These are phyloP conservation scores for Cyanistes caeruleus DNA, from an alignment of 2,113 vertebrate genomes.

Conservation along the genomic window DNA sequence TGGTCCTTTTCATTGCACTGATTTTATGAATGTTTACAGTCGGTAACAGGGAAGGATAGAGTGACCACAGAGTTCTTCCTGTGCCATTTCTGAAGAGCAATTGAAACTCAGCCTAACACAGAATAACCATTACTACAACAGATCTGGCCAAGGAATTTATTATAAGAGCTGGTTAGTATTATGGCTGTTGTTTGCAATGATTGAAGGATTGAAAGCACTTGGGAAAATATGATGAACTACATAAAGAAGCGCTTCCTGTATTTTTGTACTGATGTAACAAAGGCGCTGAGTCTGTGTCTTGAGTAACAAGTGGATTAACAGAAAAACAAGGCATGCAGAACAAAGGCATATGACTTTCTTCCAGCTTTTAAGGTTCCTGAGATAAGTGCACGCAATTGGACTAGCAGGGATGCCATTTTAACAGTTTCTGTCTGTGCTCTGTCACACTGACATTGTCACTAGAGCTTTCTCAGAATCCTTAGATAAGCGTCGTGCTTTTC, in stretches of 20 bases:
- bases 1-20: background rate
- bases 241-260: background rate
- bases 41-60: background rate
- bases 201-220: background rate
- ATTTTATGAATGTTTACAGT: conserved; percentile 4
- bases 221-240: background rate
- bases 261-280: background rate
- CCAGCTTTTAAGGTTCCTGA: background rate
- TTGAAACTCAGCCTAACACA: background rate
- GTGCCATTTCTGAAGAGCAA: background rate
- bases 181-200: background rate
- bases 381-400: background rate
- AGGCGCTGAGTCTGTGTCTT: background rate
- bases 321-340: background rate
- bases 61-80: background rate
- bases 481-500: conserved; percentile 36
- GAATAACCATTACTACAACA: background rate
- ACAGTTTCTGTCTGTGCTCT: conserved; percentile 17
- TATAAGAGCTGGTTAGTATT: background rate
- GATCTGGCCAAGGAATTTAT: background rate
- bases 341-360: background rate
- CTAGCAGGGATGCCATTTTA: conserved; percentile 20
- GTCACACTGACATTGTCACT: conserved; percentile 17
- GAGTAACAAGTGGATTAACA: background rate
- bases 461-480: conserved; percentile 52